phyloP scores from a whole-genome alignment of 2,113 vertebrate genomes.

The Candoia aspera region DNA sequence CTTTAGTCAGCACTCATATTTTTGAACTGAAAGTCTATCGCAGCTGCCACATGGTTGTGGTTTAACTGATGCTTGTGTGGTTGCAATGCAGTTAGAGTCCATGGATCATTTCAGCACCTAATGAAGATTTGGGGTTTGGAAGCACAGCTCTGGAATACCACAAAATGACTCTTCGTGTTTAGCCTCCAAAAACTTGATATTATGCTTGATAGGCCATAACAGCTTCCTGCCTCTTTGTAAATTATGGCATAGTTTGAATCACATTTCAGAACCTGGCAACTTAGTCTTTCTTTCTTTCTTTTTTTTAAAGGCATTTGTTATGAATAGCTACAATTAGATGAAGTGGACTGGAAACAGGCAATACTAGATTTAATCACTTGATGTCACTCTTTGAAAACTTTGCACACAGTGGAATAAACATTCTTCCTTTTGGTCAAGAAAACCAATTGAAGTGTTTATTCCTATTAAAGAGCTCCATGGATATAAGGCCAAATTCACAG shows the following conservation, averaged over 20 bases:
- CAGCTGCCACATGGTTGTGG: neutral
- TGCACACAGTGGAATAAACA: neutral
- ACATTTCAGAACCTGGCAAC: neutral
- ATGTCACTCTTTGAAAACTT: conserved; percentile 62
- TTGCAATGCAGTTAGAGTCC: neutral
- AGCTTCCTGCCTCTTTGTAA: neutral
- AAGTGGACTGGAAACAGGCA: neutral
- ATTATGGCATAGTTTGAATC: neutral
- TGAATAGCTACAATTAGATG: neutral
- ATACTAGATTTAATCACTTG: conserved; percentile 36
- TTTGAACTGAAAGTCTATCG: neutral
- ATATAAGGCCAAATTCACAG: neutral
- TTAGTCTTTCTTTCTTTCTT: neutral
- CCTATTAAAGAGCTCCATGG: neutral
- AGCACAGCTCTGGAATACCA: neutral
- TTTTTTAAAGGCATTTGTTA: neutral
- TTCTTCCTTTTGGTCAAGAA: neutral
- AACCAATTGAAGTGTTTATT: neutral
- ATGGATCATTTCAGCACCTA: neutral
- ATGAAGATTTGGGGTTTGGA: neutral
- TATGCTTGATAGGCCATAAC: neutral
- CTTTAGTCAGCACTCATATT: rapidly evolving
- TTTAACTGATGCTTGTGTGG: neutral
- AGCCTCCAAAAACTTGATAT: neutral
- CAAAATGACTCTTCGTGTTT: neutral